Evolutionary conservation across 2,797 vertebrate species (phyloP).

Genomic region (Jordanella pulchra): DNA sequence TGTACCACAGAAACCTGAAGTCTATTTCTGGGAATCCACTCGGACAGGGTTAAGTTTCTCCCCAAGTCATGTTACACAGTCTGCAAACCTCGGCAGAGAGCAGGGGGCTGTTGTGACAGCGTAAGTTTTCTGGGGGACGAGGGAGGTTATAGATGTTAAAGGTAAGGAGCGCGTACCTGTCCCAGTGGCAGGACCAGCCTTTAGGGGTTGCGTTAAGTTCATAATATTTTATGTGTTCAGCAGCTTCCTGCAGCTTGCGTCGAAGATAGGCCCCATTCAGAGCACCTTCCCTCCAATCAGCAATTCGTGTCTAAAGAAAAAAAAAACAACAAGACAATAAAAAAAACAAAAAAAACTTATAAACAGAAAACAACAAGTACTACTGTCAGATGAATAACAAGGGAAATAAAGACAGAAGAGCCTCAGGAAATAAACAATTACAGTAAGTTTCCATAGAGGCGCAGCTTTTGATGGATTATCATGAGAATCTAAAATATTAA

Average conservation of each 20-base stretch:
- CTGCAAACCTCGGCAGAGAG: slow-evolving; percentile 63
- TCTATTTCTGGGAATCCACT: slow-evolving; percentile 74
- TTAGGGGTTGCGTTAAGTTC: slow-evolving; percentile 99
- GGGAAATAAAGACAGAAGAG: slow-evolving; percentile 10
- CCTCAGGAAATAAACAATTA: slow-evolving; percentile 39
- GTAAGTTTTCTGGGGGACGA: slow-evolving; percentile 69
- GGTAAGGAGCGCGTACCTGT: slow-evolving; percentile 99
- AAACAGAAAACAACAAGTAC: neutral
- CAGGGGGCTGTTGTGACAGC: slow-evolving; percentile 64
- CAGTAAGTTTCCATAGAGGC: slow-evolving; percentile 27
- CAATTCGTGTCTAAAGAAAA: slow-evolving; percentile 88
- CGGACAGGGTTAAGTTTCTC: slow-evolving; percentile 70
- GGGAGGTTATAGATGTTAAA: slow-evolving; percentile 85
- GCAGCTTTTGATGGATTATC: slow-evolving; percentile 55
- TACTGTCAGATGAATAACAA: slow-evolving; percentile 9
- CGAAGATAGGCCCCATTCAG: slow-evolving; percentile 98
- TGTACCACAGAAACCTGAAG: slow-evolving; percentile 70
- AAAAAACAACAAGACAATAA: neutral
- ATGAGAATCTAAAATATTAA: slow-evolving; percentile 73
- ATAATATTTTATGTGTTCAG: slow-evolving; percentile 99
- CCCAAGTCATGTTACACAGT: slow-evolving; percentile 76
- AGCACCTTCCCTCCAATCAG: slow-evolving; percentile 98
- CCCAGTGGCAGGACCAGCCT: slow-evolving; percentile 99
- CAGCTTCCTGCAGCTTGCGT: slow-evolving; percentile 97
- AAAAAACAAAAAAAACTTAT: neutral